Percentiles rank a stretch among this genome's conserved stretches.
Conservation (phyloP, 2,797 vertebrate species). For the Pseudomugil gertrudae region DNA sequence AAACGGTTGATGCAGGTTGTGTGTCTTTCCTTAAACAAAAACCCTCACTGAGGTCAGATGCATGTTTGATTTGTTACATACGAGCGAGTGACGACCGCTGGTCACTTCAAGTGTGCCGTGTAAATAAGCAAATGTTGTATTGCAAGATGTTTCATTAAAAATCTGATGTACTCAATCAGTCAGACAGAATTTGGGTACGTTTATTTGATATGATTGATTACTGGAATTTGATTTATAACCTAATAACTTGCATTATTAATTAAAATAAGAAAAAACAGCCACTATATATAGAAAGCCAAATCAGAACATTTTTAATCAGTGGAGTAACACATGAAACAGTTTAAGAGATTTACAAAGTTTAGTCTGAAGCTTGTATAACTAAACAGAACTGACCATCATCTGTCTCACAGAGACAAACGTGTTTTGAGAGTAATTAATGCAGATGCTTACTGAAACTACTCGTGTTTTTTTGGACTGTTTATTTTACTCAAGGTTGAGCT, state of each 20-base stretch:
- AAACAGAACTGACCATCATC: not conserved
- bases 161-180: not conserved
- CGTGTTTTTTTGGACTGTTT: not conserved
- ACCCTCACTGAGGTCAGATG: not conserved
- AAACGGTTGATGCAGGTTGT: not conserved
- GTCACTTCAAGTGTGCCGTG: not conserved
- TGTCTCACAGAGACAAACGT: not conserved
- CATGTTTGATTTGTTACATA: conserved; percentile 13
- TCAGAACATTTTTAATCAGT: not conserved
- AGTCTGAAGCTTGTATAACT: not conserved
- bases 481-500: not conserved
- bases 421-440: not conserved
- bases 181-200: not conserved
- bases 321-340: not conserved
- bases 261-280: not conserved
- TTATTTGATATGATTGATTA: not conserved
- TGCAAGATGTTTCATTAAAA: conserved; percentile 42
- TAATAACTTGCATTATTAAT: not conserved
- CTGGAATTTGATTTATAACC: not conserved
- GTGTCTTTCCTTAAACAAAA: not conserved
- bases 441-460: not conserved
- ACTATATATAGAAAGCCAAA: not conserved
- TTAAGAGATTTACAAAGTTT: not conserved
- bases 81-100: not conserved
- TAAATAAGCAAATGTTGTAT: conserved; percentile 3